Evolutionary conservation across 2,797 vertebrate species (phyloP).

Genomic region (Propithecus deckenii): DNA sequence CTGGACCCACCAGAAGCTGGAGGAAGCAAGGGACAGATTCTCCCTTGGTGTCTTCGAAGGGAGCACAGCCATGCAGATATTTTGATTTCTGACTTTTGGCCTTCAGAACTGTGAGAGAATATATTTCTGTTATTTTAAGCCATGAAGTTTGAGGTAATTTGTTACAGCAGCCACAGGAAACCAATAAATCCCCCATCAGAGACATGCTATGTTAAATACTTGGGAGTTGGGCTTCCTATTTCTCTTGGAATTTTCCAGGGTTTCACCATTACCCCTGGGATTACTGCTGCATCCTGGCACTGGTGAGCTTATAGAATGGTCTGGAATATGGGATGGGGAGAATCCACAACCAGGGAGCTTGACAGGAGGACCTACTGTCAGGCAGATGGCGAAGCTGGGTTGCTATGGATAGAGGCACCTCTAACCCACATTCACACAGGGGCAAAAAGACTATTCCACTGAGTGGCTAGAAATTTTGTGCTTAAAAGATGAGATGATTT

Average conservation of each 20-base stretch:
- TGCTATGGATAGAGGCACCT: background rate
- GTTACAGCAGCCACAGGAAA: background rate
- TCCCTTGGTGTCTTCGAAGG: background rate
- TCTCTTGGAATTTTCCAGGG: background rate
- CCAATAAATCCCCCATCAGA: background rate
- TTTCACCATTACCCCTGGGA: background rate
- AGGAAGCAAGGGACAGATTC: background rate
- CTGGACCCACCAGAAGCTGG: background rate
- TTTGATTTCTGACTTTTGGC: background rate
- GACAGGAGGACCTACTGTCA: background rate
- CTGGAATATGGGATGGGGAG: background rate
- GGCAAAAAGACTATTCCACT: background rate
- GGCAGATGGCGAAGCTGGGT: background rate
- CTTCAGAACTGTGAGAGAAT: background rate
- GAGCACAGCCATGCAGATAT: background rate
- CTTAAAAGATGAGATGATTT: conserved; percentile 12
- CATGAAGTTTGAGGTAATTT: background rate
- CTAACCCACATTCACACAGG: background rate
- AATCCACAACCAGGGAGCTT: background rate
- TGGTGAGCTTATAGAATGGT: background rate
- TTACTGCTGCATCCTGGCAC: background rate
- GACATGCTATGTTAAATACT: background rate
- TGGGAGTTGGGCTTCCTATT: background rate
- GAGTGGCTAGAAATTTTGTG: background rate
- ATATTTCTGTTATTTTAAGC: background rate